Conservation (phyloP, 2,888 invertebrate species). For the Lithophane leautieri region DNA sequence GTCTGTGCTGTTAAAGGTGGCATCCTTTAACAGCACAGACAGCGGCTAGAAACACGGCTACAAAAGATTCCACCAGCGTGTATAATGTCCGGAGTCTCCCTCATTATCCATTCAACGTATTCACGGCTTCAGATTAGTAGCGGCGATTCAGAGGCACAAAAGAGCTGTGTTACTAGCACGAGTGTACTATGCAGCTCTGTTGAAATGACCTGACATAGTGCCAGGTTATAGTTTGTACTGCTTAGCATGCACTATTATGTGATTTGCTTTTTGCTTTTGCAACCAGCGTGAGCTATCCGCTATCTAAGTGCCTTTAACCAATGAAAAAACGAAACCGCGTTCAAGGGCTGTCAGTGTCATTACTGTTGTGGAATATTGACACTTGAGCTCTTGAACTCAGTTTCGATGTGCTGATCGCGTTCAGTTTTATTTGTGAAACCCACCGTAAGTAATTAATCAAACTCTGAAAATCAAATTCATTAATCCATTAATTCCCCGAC, state of each 20-base stretch:
- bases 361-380: no score
- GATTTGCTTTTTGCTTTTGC: not conserved
- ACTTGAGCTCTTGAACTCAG: no score
- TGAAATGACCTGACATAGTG: conserved; percentile 1
- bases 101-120: conserved; percentile 51
- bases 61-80: conserved; percentile 33
- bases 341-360: no score
- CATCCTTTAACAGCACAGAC: not conserved
- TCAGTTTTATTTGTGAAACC: no score
- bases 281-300: no score
- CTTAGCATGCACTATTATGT: not conserved
- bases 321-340: no score
- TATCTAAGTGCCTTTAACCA: no score
- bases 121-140: conserved; percentile 29
- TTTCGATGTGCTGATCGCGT: no score
- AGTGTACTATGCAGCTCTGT: conserved; percentile 18
- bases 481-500: not conserved
- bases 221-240: not conserved
- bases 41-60: not conserved
- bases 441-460: not conserved
- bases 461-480: not conserved
- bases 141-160: conserved; percentile 28
- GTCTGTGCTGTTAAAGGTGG: no score
- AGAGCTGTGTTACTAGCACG: conserved; percentile 15
- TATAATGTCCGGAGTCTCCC: conserved; percentile 36